A percentile compares a stretch with the other conserved stretches of the same genome.
phyloP scores from a whole-genome alignment of 2,797 vertebrate species.

The Pelodytes ibericus region DNA sequence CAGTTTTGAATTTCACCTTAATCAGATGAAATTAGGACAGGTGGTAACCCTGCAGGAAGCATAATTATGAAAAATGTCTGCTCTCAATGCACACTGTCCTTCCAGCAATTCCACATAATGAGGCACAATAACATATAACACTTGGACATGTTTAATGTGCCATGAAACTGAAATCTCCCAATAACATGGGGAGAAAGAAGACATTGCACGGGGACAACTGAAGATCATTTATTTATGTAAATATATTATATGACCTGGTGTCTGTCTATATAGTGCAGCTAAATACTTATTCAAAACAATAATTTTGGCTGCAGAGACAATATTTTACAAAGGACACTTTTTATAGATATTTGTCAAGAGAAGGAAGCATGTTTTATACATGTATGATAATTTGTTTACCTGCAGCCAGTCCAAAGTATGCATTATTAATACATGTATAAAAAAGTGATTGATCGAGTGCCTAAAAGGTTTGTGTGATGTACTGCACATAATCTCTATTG shows the following conservation, averaged over 20 bases:
- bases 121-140: conserved; percentile 53
- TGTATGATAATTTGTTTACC: background rate
- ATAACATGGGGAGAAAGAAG: background rate
- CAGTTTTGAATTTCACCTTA: conserved; percentile 68
- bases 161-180: background rate
- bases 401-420: too few relatives aligned
- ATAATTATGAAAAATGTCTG: conserved; percentile 71
- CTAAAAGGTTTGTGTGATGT: too few relatives aligned
- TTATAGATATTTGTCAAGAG: too few relatives aligned
- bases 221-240: conserved; percentile 6
- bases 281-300: too few relatives aligned
- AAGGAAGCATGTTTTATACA: too few relatives aligned
- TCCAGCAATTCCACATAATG: conserved; percentile 60
- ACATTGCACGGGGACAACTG: background rate
- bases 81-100: conserved; percentile 62
- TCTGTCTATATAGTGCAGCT: too few relatives aligned
- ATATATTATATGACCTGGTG: too few relatives aligned
- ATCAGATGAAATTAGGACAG: conserved; percentile 75
- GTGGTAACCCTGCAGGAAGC: conserved; percentile 72
- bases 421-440: too few relatives aligned
- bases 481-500: too few relatives aligned
- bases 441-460: too few relatives aligned
- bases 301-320: too few relatives aligned
- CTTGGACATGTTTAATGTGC: conserved; percentile 24
- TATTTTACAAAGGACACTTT: too few relatives aligned